phyloP scores from a whole-genome alignment of 2,888 invertebrate genomes.

The Carabus problematicus region DNA sequence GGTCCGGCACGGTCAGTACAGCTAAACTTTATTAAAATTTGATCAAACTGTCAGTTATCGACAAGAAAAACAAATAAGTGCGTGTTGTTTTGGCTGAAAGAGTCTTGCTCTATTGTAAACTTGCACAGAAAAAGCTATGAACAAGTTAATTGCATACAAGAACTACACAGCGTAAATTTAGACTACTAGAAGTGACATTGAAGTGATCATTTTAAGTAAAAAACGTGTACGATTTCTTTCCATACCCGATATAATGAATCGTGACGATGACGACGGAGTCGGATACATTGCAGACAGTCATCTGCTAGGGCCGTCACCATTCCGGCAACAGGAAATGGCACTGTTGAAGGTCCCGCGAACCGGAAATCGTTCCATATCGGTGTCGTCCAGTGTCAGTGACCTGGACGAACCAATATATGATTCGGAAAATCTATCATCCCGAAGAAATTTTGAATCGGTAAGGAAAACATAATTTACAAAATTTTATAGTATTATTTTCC shows the following conservation, averaged over 20 bases:
- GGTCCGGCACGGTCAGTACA: slow-evolving; percentile 2
- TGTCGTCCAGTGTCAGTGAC: slow-evolving; percentile 65
- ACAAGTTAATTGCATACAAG: too few species aligned
- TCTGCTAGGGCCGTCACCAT: slow-evolving; percentile 59
- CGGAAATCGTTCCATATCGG: slow-evolving; percentile 59
- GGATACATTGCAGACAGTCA: slow-evolving; percentile 66
- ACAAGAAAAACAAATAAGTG: background rate
- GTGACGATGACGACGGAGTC: slow-evolving; percentile 60
- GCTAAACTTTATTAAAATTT: too few species aligned
- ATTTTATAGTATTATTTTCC: too few species aligned
- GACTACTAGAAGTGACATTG: slow-evolving; percentile 17
- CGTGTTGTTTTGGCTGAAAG: slow-evolving; percentile 12
- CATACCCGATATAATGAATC: slow-evolving; percentile 50
- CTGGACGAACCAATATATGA: slow-evolving; percentile 65
- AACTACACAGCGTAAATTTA: slow-evolving; percentile 5
- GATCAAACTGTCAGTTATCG: too few species aligned
- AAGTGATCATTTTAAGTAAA: slow-evolving; percentile 4
- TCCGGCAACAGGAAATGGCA: slow-evolving; percentile 55
- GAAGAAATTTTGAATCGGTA: slow-evolving; percentile 20
- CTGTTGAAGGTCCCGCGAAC: slow-evolving; percentile 59
- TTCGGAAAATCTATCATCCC: slow-evolving; percentile 29
- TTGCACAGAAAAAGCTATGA: background rate
- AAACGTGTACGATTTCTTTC: slow-evolving; percentile 32
- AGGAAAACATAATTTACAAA: too few species aligned
- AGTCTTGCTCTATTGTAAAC: slow-evolving; percentile 7